These are phyloP conservation scores for Tridacna gigas DNA, from an alignment of 2,888 invertebrate genomes.

Conservation along the genomic window DNA sequence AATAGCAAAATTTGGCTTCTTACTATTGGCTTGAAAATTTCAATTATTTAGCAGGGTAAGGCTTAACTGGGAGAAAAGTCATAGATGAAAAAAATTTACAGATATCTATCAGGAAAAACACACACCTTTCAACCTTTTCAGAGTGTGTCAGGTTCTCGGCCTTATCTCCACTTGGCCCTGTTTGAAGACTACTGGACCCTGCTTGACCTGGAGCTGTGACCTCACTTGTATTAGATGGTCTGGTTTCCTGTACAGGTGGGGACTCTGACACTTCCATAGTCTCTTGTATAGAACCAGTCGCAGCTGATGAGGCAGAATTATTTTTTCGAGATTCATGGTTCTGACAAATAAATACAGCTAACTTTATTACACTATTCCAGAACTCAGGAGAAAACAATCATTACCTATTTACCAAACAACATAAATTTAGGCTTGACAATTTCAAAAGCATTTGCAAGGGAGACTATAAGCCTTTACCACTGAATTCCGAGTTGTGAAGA, in stretches of 20 bases:
- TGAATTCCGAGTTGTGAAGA: too few relatives aligned
- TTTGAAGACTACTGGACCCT: constrained; percentile 22
- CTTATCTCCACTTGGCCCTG: constrained; percentile 38
- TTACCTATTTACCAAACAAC: too few relatives aligned
- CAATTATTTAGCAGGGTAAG: too few relatives aligned
- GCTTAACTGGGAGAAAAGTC: not conserved
- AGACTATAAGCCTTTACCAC: too few relatives aligned
- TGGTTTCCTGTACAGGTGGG: constrained; percentile 1
- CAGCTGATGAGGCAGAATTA: not conserved
- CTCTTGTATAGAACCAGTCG: not conserved
- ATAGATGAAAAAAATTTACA: not conserved
- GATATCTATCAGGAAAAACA: not conserved
- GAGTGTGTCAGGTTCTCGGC: constrained; percentile 42
- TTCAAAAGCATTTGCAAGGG: too few relatives aligned
- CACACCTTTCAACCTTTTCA: constrained; percentile 58
- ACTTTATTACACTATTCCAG: too few relatives aligned
- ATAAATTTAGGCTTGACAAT: too few relatives aligned
- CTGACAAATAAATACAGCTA: not conserved
- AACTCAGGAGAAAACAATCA: too few relatives aligned
- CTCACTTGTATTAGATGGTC: constrained; percentile 24
- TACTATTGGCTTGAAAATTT: too few relatives aligned
- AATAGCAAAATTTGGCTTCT: not conserved
- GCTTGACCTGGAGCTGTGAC: constrained; percentile 31
- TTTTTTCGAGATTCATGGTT: constrained; percentile 18
- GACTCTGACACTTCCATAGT: not conserved